phyloP scores from a whole-genome alignment of 2,797 vertebrate genomes.

The Bradypodion ventrale region DNA sequence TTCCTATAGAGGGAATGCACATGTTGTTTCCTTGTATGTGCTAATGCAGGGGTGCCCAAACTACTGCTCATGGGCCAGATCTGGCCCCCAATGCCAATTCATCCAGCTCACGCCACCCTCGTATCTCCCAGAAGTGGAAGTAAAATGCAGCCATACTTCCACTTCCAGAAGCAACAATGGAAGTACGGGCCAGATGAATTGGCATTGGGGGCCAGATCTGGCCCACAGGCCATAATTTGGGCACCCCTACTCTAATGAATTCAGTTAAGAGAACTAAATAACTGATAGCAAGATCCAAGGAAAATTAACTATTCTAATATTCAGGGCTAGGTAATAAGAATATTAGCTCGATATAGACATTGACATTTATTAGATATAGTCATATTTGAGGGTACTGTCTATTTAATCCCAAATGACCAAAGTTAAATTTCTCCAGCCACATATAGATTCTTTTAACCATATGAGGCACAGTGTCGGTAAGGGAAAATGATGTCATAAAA shows the following conservation, averaged over 20 bases:
- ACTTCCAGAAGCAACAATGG: too few species aligned
- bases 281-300: background rate
- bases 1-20: slow-evolving; percentile 73
- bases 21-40: background rate
- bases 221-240: too few species aligned
- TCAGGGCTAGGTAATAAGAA: background rate
- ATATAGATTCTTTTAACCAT: background rate
- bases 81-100: too few species aligned
- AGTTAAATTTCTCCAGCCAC: background rate
- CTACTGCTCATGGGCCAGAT: too few species aligned
- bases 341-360: background rate
- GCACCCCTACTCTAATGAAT: background rate
- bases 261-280: background rate
- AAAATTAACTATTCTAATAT: background rate
- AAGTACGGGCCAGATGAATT: too few species aligned
- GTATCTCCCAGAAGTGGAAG: too few species aligned
- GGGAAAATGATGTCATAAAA: background rate
- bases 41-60: too few species aligned
- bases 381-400: background rate
- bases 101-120: too few species aligned
- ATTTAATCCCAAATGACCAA: background rate
- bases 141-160: too few species aligned
- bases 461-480: background rate
- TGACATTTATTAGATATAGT: background rate
- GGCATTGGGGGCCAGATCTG: too few species aligned